Evolutionary conservation across 2,797 vertebrate species (phyloP).

Genomic region (Hirundo rustica): DNA sequence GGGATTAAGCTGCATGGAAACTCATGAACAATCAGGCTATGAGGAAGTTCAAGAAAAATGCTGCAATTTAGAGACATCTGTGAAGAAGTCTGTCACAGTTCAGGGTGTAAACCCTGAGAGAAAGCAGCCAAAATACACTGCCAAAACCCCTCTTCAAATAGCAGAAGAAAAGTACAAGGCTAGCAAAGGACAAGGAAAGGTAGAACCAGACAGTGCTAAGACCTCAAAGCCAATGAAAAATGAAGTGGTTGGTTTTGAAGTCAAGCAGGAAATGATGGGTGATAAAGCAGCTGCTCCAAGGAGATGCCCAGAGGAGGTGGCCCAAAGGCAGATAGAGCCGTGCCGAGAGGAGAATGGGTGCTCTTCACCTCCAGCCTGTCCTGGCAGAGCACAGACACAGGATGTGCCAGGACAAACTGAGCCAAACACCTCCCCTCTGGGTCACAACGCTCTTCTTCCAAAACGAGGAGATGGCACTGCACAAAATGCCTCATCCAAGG

Average conservation of each 20-base stretch:
- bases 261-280: background rate
- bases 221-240: slow-evolving; percentile 8
- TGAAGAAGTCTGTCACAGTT: background rate
- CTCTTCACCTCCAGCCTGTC: slow-evolving; percentile 19
- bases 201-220: background rate
- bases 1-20: background rate
- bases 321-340: slow-evolving; percentile 27
- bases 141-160: slow-evolving; percentile 55
- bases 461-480: background rate
- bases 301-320: slow-evolving; percentile 26
- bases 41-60: background rate
- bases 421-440: background rate
- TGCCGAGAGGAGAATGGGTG: background rate
- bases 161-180: slow-evolving; percentile 63
- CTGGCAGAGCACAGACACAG: slow-evolving; percentile 63
- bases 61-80: background rate
- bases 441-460: background rate
- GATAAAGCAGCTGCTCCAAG: slow-evolving; percentile 6
- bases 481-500: slow-evolving; percentile 47
- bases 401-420: slow-evolving; percentile 57
- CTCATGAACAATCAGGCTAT: background rate
- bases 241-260: background rate
- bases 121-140: background rate
- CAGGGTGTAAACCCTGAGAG: background rate
- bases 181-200: slow-evolving; percentile 61